A percentile compares a stretch with the other conserved stretches of the same genome.
These are phyloP conservation scores for Bursaphelenchus okinawaensis DNA, from an alignment of 2,888 invertebrate species.

Conservation along the genomic window DNA sequence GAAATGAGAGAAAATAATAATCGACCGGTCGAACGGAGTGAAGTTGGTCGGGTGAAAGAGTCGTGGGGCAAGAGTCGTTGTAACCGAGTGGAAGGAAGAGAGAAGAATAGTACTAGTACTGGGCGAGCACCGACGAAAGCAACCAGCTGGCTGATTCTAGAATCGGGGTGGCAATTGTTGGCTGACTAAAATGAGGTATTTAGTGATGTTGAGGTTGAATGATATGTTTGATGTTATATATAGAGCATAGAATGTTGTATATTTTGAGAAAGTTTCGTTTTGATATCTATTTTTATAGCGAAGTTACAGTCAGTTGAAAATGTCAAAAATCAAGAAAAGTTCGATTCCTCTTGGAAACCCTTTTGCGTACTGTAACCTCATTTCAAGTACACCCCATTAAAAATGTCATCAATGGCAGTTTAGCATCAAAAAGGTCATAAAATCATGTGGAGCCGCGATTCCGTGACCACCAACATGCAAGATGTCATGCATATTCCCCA, in stretches of 20 bases:
- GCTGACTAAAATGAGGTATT: conserved; percentile 41
- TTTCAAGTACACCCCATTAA: too few relatives aligned
- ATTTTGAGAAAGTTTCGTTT: too few relatives aligned
- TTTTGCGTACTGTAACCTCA: too few relatives aligned
- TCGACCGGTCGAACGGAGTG: background rate
- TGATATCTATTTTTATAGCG: conserved; percentile 7
- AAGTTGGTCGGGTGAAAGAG: background rate
- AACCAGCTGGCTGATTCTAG: background rate
- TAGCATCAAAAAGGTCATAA: too few relatives aligned
- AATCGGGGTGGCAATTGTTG: conserved; percentile 47
- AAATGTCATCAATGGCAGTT: too few relatives aligned
- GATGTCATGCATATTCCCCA: background rate
- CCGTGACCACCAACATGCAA: too few relatives aligned
- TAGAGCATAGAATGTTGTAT: too few relatives aligned
- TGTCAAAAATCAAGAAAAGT: too few relatives aligned
- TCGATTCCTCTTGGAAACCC: too few relatives aligned
- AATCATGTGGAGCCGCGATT: too few relatives aligned
- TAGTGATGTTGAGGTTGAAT: too few relatives aligned
- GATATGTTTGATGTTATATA: too few relatives aligned
- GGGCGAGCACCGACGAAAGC: background rate
- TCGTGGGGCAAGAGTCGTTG: background rate
- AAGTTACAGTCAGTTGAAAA: background rate
- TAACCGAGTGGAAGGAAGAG: background rate
- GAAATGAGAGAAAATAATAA: background rate
- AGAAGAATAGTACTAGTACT: background rate